A percentile compares a stretch with the other conserved stretches of the same genome.
phyloP scores from a whole-genome alignment of 2,113 vertebrate species.

The Rynchops niger region DNA sequence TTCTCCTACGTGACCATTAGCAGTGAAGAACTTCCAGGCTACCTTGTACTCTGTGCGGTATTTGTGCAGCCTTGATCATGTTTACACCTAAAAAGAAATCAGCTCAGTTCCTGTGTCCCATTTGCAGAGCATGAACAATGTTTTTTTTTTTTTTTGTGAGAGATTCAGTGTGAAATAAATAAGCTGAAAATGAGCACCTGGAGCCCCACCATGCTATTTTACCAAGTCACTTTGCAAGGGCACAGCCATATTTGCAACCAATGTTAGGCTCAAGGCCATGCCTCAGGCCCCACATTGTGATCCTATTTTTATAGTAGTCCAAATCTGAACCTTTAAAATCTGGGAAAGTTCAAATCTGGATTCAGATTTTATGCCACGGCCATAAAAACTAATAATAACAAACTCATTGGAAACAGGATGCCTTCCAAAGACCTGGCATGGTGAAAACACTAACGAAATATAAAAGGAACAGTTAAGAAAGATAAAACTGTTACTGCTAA shows the following conservation, averaged over 20 bases:
- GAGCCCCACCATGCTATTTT: not conserved
- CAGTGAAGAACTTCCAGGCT: not conserved
- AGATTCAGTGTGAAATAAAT: not conserved
- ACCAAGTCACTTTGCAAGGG: not conserved
- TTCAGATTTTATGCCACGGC: not conserved
- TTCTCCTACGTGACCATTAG: not conserved
- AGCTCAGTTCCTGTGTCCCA: not conserved
- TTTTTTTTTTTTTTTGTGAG: not conserved
- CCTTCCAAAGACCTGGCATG: not conserved
- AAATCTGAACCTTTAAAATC: conserved; percentile 11
- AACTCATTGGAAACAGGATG: conserved; percentile 6
- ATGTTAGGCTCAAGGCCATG: not conserved
- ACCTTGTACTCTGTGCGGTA: not conserved
- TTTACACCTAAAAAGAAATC: not conserved
- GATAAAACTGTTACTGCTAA: not conserved
- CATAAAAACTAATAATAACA: conserved; percentile 53
- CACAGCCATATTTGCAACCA: not conserved
- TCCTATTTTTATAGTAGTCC: not conserved
- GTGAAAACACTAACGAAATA: not conserved
- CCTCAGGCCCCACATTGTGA: not conserved
- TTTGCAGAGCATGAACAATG: not conserved
- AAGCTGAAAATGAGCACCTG: not conserved
- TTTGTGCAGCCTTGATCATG: not conserved
- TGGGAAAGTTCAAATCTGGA: conserved; percentile 22
- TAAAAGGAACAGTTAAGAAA: not conserved